Evolutionary conservation across 2,113 vertebrate genomes (phyloP), one percentile per base, ranked within the genome.

Genomic region (Hemiprocne comata): DNA sequence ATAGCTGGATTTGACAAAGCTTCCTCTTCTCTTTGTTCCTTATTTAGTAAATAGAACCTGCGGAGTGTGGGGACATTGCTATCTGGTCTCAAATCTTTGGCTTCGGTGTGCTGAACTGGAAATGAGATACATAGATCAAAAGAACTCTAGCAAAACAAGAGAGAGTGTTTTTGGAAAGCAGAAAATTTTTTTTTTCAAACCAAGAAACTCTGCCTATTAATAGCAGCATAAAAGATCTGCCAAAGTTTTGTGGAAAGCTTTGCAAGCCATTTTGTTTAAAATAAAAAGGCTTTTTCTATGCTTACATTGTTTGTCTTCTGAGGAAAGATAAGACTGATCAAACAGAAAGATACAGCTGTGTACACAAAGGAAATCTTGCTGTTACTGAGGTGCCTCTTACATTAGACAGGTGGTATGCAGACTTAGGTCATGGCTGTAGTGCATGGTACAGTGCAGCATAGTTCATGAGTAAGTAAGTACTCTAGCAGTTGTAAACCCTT

Each of bases 21-120:
- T 78, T 89, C 16, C 34, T 73, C 21, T 90, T 33, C 44, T 33
- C 57, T 86, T 64, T 86, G 51, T 50, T 97, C 93, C 93, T 93
- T 95, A 93, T 95, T 96, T 96, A 94, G 88, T 75, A 95, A 91
- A 88, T 36, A 93, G 57, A 94, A 90, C 76, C 88, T 93, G 38
- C 55, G 90, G 66, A 86, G 38, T 61, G 33, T 3, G 1, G 29
- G 33, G 29, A 50, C 67, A 19, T 28, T 81, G 10, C 10, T 80
- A 94, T 94, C 91, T 92, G 23, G 70, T 81, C 65, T 84, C 65
- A 86, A 90, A 96, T 95, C 94, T 88, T 86, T 95, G 93, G 72
- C 87, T 94, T 91, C 90, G 40, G 10, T 78, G 38, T 61, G 74
- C 51, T 88, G 67, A 90, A 80, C 81, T 94, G 67, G 75, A 93